These are phyloP conservation scores for Orcinus orca DNA, from an alignment of 2,113 vertebrate genomes.

Conservation along the genomic window DNA sequence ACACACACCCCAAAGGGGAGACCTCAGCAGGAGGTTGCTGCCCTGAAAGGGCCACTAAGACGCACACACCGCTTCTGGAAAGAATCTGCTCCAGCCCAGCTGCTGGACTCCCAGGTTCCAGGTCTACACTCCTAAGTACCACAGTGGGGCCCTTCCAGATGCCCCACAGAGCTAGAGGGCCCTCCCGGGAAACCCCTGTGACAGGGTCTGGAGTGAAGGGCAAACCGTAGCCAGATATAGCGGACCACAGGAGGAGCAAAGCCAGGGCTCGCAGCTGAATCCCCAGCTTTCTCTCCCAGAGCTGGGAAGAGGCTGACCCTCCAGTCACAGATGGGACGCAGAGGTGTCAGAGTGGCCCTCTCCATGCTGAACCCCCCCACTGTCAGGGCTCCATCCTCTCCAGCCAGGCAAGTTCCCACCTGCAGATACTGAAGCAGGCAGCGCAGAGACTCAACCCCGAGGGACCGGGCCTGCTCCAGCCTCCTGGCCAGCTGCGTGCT, in stretches of 20 bases:
- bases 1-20: constrained; percentile 36
- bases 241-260: neutral
- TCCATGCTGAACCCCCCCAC: accelerated
- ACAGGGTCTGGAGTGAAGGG: neutral
- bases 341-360: neutral
- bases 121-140: neutral
- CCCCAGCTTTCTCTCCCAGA: neutral
- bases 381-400: too few species aligned
- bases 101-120: neutral
- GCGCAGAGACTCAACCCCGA: neutral
- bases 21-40: constrained; percentile 66
- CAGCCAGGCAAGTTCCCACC: neutral
- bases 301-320: neutral
- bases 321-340: neutral
- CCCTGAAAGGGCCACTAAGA: constrained; percentile 71
- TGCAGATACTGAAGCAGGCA: neutral
- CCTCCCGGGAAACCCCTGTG: constrained; percentile 61
- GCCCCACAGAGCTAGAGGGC: constrained; percentile 56
- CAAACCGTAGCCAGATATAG: neutral
- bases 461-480: neutral
- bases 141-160: accelerated
- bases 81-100: neutral
- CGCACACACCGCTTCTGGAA: constrained; percentile 55
- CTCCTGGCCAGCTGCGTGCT: neutral
- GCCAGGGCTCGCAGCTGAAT: neutral